A percentile compares a stretch with the other conserved stretches of the same genome.
Conservation (phyloP, 2,797 vertebrate species). For the Acrossocheilus fasciatus region DNA sequence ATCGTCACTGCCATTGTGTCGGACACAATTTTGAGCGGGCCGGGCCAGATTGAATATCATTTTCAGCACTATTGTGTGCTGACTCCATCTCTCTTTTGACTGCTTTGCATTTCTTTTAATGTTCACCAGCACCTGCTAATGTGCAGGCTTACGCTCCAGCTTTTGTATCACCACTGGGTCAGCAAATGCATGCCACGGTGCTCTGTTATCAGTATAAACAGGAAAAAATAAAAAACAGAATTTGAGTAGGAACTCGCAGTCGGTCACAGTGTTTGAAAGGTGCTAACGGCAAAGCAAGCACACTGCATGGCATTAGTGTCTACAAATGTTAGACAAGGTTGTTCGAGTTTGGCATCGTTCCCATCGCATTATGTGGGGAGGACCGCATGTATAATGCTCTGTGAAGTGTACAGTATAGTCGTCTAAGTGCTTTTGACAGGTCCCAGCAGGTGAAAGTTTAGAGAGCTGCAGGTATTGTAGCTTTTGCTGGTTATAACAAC, state of each 20-base stretch:
- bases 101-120: slow-evolving; percentile 58
- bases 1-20: slow-evolving; percentile 32
- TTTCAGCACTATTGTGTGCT: slow-evolving; percentile 59
- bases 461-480: slow-evolving; percentile 72
- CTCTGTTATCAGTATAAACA: slow-evolving; percentile 19
- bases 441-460: slow-evolving; percentile 81
- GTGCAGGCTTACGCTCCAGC: slow-evolving; percentile 41
- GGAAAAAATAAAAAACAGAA: not conserved
- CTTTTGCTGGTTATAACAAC: slow-evolving; percentile 73
- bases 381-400: slow-evolving; percentile 80
- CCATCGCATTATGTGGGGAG: slow-evolving; percentile 69
- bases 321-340: slow-evolving; percentile 80
- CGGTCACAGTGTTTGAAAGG: slow-evolving; percentile 13
- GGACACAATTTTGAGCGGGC: slow-evolving; percentile 31
- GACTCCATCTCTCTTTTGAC: slow-evolving; percentile 49
- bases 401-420: slow-evolving; percentile 77
- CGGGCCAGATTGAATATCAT: slow-evolving; percentile 36
- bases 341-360: slow-evolving; percentile 73
- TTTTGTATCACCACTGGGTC: slow-evolving; percentile 43
- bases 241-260: not conserved
- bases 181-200: slow-evolving; percentile 49
- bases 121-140: slow-evolving; percentile 60
- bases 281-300: slow-evolving; percentile 59
- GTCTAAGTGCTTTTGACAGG: slow-evolving; percentile 79
- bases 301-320: slow-evolving; percentile 77